Evolutionary conservation across 1,140 invertebrate genomes (phyloP).

Genomic region (Lineus longissimus): DNA sequence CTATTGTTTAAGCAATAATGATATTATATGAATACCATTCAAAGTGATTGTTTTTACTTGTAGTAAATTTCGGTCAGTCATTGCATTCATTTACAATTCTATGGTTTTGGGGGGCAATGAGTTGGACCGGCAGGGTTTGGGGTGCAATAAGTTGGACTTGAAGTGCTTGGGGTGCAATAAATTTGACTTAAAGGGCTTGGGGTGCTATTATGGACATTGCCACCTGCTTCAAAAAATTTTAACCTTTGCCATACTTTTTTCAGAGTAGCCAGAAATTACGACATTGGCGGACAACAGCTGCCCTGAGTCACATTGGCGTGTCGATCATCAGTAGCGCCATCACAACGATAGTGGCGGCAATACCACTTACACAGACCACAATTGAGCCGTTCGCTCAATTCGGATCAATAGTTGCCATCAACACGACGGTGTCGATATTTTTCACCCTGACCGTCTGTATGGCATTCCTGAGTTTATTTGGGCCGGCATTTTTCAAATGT

Average conservation of each 20-base stretch:
- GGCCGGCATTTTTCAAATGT: constrained; percentile 29
- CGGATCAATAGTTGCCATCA: constrained; percentile 44
- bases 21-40: no score
- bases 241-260: not conserved
- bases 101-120: no score
- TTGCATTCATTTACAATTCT: no score
- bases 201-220: no score
- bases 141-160: no score
- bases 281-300: constrained; percentile 30
- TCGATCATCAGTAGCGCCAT: constrained; percentile 42
- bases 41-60: no score
- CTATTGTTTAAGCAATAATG: no score
- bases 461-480: constrained; percentile 33
- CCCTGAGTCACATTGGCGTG: constrained; percentile 41
- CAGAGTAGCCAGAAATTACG: constrained; percentile 17
- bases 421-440: constrained; percentile 41
- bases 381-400: constrained; percentile 45
- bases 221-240: not conserved
- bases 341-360: constrained; percentile 44
- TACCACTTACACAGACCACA: constrained; percentile 41
- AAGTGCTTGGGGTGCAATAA: no score
- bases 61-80: no score
- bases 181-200: no score
- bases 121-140: no score
- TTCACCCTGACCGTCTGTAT: constrained; percentile 39